These are phyloP conservation scores for Mythimna ferrago DNA, from an alignment of 2,888 invertebrate species.

Conservation along the genomic window DNA sequence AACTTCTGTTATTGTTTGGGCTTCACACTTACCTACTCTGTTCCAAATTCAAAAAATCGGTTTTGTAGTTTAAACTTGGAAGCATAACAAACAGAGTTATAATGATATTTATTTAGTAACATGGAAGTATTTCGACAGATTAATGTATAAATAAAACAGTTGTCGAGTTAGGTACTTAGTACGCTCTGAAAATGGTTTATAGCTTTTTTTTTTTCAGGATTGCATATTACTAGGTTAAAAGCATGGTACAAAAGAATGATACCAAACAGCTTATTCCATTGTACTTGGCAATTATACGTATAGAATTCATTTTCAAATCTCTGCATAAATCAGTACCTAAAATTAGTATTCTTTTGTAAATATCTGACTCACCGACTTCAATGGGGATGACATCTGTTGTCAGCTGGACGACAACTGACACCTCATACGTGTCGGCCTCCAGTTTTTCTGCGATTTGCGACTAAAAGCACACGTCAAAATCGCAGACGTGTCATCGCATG, in stretches of 20 bases:
- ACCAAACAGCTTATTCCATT: background rate
- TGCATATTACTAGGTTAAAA: background rate
- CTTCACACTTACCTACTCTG: no score
- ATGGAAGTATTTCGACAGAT: no score
- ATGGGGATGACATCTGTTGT: slow-evolving; percentile 89
- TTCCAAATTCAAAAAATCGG: no score
- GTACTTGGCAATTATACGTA: background rate
- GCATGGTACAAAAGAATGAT: background rate
- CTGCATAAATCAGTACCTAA: background rate
- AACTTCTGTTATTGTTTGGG: no score
- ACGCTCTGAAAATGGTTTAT: no score
- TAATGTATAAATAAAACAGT: no score
- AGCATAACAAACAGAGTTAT: no score
- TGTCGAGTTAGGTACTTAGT: no score
- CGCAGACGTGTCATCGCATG: slow-evolving; percentile 72
- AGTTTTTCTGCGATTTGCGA: slow-evolving; percentile 80
- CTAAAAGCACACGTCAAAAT: slow-evolving; percentile 67
- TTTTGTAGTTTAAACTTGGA: no score
- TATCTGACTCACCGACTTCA: slow-evolving; percentile 84
- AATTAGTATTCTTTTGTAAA: slow-evolving; percentile 14
- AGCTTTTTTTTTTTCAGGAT: background rate
- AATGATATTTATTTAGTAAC: no score
- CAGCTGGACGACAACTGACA: slow-evolving; percentile 90
- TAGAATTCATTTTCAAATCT: background rate
- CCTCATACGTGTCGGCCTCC: slow-evolving; percentile 89